Evolutionary conservation across 1,140 invertebrate species (phyloP).

Genomic region (Eciton burchellii): DNA sequence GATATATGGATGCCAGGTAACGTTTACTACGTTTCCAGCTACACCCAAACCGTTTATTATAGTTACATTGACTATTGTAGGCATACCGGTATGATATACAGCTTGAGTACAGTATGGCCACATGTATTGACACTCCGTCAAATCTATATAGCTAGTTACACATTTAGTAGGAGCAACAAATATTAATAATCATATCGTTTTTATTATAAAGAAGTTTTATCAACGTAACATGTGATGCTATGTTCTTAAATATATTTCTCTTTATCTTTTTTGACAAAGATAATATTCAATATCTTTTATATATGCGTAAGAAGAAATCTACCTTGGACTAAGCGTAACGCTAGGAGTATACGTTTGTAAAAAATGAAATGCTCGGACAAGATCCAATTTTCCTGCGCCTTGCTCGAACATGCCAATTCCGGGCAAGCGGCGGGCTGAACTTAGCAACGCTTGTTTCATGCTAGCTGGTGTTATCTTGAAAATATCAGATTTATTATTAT

Average conservation of each 20-base stretch:
- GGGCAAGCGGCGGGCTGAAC: conserved; percentile 93
- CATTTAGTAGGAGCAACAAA: conserved; percentile 22
- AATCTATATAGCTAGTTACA: conserved; percentile 92
- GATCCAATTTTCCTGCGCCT: conserved; percentile 96
- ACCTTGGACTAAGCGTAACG: conserved; percentile 87
- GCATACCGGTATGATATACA: conserved; percentile 94
- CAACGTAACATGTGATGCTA: neutral
- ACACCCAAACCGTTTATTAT: conserved; percentile 96
- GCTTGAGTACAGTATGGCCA: conserved; percentile 99
- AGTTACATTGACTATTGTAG: conserved; percentile 96
- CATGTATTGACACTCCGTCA: conserved; percentile 98
- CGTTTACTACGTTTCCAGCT: conserved; percentile 89
- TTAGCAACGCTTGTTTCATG: conserved; percentile 97
- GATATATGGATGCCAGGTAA: conserved; percentile 94
- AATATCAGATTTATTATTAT: neutral
- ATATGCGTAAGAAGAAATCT: conserved; percentile 43
- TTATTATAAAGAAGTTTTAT: conserved; percentile 11
- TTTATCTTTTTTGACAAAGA: conserved; percentile 28
- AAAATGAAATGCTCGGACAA: conserved; percentile 87
- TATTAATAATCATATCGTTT: neutral
- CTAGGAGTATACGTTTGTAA: conserved; percentile 80
- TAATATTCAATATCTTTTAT: neutral
- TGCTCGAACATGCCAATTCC: conserved; percentile 98
- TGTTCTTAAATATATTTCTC: conserved; percentile 15
- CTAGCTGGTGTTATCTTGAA: conserved; percentile 94